Conservation (phyloP, 2,797 vertebrate genomes). For the Prionace glauca region DNA sequence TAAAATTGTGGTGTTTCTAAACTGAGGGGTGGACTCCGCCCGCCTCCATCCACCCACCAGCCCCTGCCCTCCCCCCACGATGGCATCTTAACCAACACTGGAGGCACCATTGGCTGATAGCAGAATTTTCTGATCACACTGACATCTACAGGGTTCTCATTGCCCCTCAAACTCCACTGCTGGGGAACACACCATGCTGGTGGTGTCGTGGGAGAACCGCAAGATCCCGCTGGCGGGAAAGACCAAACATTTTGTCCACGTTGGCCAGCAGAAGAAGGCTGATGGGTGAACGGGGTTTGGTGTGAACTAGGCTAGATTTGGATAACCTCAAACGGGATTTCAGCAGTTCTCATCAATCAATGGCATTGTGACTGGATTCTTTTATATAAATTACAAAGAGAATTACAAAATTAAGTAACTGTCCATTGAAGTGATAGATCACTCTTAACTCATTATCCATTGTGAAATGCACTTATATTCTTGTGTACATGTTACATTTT, state of each 20-base stretch:
- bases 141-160: no score
- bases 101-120: no score
- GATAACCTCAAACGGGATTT: neutral
- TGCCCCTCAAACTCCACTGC: no score
- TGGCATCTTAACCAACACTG: no score
- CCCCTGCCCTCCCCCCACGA: no score
- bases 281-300: neutral
- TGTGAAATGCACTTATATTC: neutral
- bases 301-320: neutral
- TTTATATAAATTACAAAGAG: neutral
- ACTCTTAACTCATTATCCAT: neutral
- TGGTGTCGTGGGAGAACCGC: neutral
- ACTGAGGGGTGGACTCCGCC: no score
- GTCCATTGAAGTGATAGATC: neutral
- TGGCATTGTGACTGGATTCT: neutral
- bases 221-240: no score
- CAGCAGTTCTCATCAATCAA: neutral
- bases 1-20: neutral
- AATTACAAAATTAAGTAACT: neutral
- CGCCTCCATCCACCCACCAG: no score
- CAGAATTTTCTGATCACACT: no score
- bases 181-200: no score
- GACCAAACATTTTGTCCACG: neutral
- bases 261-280: no score
- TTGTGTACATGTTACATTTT: neutral